Base-by-base conservation (phyloP, 2,888 invertebrate genomes). In the Orchesellides sinensis region DNA sequence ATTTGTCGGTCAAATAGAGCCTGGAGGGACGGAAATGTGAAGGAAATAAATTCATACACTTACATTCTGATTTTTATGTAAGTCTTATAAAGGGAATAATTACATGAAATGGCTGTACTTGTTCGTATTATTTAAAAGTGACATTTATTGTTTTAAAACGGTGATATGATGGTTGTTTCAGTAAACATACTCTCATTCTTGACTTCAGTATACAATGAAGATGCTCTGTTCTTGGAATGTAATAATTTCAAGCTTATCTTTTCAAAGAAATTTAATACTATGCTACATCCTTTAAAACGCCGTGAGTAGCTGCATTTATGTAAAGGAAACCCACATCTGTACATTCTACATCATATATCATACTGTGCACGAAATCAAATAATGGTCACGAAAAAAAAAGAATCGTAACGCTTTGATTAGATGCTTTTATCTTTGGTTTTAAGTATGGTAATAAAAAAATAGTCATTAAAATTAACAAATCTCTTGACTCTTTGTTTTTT, bases 401-500 rank as follows among this genome's bases (percentile, higher is more conserved):
- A 68, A 45, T 45, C 29, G 47, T 47, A 29, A 69, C 35, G 49
- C 35, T 69, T 69, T 78, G 54, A 78, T 69, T 47, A 32, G 27
- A 14, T 40, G 56, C 49, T 63, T 25, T 40, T 21, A 1, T 61
- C 54, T 61, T 35, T 12, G 45, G 32, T 35, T 10, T 70, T 61
- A 61, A 23, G 52, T 17, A 45, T 59, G 56, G 63, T 40, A 66
- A 45, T 61, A 80, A 83, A 73, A 78, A 29, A 19, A 2, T 14
- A 27, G 27, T 68, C 68, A 78, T 83, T 79, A 83, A 83, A 78
- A 70, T 78, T 61, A 70, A 32, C 56, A 59, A 47, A 21, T 49
- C 6, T 61, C n/a, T 17, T 45, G 14, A 45, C 27, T 75, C 29
- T 70, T 68, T 17, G 73, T 65, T 29, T 52, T 70, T 80, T 77